Base-by-base conservation (phyloP, 2,888 invertebrate species). In the Aradus depressus region DNA sequence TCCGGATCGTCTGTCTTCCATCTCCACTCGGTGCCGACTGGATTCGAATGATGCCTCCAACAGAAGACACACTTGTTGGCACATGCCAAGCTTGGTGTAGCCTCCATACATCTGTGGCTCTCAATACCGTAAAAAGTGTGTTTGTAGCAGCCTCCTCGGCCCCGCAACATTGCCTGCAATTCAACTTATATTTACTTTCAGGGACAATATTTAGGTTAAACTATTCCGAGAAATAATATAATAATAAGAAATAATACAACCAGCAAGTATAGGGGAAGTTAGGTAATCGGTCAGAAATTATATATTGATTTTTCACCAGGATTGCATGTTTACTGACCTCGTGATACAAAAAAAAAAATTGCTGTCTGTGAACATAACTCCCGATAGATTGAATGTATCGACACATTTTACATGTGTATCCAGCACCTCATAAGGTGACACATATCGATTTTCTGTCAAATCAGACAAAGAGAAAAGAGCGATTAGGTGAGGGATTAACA, bases 61-160 rank as follows among this genome's bases (percentile, higher is more conserved):
- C 76, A 76, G 63, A 76, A 76, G 21, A 76, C 75, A 64, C 76
- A 76, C 64, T 76, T 76, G 60, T 76, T 75, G 28, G 75, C 75
- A 56, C 75, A 76, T 4, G 76, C 76, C 21, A 76, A 64, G 60
- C 72, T 73, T 0, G 76, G 76, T 2, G 76, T 76, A 2, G 75
- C 68, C 63, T 76, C 76, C 75, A 76, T 75, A 57, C 76, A 76
- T 12, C 72, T 67, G 60, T 76, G 75, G 59, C 72, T 72, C 57
- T 73, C 74, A 44, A 76, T 76, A 4, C 76, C 75, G 60, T 76
- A 76, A 61, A 76, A 76, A 3, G 74, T 72, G 63, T 76, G 75
- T 59, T 76, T 76, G 64, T 76, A 76, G 61, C 76, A 76, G 1
- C 76, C 76, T 3, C 76, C 76, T 47, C 75, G 62, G 12, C 69